A percentile compares a stretch with the other conserved stretches of the same genome.
These are phyloP conservation scores for Iphiclides podalirius DNA, from an alignment of 2,888 invertebrate species.

Conservation along the genomic window DNA sequence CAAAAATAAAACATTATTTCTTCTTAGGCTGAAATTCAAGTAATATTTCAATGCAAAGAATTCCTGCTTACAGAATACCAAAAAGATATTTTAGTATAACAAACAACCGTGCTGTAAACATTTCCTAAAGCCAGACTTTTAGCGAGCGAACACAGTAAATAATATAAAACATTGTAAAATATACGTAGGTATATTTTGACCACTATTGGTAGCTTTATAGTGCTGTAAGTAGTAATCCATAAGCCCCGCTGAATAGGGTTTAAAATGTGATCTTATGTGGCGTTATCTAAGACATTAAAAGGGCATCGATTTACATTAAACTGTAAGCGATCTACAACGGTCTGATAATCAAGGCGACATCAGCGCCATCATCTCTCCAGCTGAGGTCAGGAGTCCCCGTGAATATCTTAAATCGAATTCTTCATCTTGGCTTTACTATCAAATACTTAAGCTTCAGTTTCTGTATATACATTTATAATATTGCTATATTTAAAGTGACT, in stretches of 20 bases:
- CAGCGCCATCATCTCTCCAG: conserved; percentile 21
- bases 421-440: conserved; percentile 14
- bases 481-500: too few relatives aligned
- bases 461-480: too few relatives aligned
- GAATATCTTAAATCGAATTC: conserved; percentile 21
- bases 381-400: conserved; percentile 18
- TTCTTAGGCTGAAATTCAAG: too few relatives aligned
- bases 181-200: neutral
- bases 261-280: conserved; percentile 11
- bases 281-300: conserved; percentile 17
- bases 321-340: conserved; percentile 23
- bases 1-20: too few relatives aligned
- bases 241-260: conserved; percentile 11
- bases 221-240: conserved; percentile 3
- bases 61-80: too few relatives aligned
- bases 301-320: conserved; percentile 25
- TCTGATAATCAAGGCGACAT: conserved; percentile 23
- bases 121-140: too few relatives aligned
- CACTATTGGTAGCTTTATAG: conserved; percentile 1
- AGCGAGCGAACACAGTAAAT: neutral
- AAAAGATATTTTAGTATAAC: too few relatives aligned
- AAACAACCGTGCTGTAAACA: too few relatives aligned
- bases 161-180: neutral
- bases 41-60: too few relatives aligned
- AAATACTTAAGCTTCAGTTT: conserved; percentile 6